These are phyloP conservation scores for Lepidurus arcticus DNA, from an alignment of 1,140 invertebrate species.

Conservation along the genomic window DNA sequence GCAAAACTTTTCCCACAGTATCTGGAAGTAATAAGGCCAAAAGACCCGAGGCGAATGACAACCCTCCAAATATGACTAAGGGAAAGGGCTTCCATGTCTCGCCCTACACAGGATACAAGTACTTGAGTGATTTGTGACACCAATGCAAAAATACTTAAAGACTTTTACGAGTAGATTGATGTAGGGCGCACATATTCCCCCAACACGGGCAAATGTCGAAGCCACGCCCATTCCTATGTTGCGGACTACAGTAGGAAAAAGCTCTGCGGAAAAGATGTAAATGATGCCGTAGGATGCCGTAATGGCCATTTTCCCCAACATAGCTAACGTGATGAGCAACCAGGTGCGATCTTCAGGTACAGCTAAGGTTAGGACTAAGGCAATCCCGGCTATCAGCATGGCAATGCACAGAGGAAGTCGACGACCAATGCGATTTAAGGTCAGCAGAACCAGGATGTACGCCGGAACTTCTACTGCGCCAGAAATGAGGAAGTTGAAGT, in stretches of 20 bases:
- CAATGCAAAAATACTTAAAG: background rate
- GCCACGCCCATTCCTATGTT: constrained; percentile 74
- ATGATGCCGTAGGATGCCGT: constrained; percentile 79
- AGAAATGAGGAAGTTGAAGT: constrained; percentile 69
- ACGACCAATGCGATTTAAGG: constrained; percentile 66
- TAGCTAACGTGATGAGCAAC: constrained; percentile 41
- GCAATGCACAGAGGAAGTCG: constrained; percentile 62
- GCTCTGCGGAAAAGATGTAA: constrained; percentile 84
- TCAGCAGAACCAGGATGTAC: constrained; percentile 62
- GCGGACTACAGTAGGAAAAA: constrained; percentile 73
- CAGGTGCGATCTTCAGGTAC: constrained; percentile 51
- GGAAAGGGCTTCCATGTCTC: constrained; percentile 13
- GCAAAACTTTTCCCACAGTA: background rate
- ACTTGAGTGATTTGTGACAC: background rate
- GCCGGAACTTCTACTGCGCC: constrained; percentile 76
- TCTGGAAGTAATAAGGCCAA: constrained; percentile 1
- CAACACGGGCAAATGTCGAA: constrained; percentile 68
- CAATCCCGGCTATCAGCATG: constrained; percentile 40
- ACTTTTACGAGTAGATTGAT: constrained; percentile 55
- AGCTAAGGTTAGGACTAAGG: constrained; percentile 47
- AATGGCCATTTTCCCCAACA: constrained; percentile 75
- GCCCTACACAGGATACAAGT: background rate
- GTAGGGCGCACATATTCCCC: constrained; percentile 68
- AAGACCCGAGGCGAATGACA: background rate
- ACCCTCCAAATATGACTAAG: background rate